Percentiles rank a stretch among this genome's conserved stretches.
phyloP scores from a whole-genome alignment of 2,113 vertebrate genomes.

The Dipodomys ordii region DNA sequence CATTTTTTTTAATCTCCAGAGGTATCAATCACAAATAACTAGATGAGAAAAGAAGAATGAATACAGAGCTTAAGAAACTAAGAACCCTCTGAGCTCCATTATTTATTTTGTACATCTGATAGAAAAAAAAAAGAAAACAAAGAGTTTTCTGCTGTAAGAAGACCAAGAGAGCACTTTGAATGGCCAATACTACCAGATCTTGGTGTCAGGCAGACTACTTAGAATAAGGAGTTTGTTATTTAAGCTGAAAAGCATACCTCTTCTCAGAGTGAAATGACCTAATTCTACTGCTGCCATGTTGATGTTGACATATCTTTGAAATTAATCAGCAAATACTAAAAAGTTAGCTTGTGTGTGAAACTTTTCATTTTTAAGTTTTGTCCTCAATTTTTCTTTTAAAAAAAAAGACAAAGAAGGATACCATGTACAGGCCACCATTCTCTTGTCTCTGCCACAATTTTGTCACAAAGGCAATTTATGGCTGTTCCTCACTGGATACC shows the following conservation, averaged over 20 bases:
- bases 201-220: neutral
- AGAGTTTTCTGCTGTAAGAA: neutral
- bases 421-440: no score
- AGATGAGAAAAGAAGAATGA: neutral
- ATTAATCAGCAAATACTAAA: neutral
- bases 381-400: neutral
- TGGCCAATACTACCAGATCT: neutral
- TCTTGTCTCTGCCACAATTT: neutral
- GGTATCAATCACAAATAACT: neutral
- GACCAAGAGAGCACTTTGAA: neutral
- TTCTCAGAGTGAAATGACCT: no score
- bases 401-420: neutral
- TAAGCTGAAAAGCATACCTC: no score
- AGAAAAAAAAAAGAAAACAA: conserved; percentile 32
- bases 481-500: neutral
- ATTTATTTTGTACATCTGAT: conserved; percentile 41
- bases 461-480: neutral
- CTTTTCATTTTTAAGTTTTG: neutral
- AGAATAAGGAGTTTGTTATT: no score
- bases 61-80: neutral
- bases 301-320: neutral
- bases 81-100: neutral
- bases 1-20: conserved; percentile 18
- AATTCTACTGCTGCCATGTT: neutral
- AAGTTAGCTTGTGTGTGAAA: neutral